phyloP scores from a whole-genome alignment of 2,113 vertebrate species.

The Polypterus senegalus region DNA sequence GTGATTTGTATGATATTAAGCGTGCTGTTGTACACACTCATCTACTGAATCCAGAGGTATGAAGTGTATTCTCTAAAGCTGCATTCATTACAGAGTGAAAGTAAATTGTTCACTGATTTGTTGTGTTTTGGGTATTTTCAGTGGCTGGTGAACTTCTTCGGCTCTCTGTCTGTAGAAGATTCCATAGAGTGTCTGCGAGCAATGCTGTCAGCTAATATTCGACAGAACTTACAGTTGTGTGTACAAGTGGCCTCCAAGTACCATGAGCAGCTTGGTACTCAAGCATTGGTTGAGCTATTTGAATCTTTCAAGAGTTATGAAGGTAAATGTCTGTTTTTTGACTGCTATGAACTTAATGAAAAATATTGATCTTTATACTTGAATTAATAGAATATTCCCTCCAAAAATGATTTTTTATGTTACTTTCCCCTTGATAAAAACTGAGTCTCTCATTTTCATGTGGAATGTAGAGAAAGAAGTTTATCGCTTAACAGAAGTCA shows the following conservation, averaged over 20 bases:
- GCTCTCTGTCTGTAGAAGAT: conserved; percentile 77
- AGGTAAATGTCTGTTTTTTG: conserved; percentile 44
- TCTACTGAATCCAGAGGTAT: conserved; percentile 72
- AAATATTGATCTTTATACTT: too few relatives aligned
- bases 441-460: too few relatives aligned
- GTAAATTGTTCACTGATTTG: not conserved
- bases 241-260: conserved; percentile 86
- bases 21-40: conserved; percentile 81
- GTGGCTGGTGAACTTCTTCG: conserved; percentile 87
- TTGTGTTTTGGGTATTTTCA: conserved; percentile 25
- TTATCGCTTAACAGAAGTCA: too few relatives aligned
- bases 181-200: conserved; percentile 77
- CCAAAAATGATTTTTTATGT: too few relatives aligned
- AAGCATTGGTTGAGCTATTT: conserved; percentile 77
- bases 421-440: too few relatives aligned
- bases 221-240: conserved; percentile 80
- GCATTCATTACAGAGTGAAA: not conserved
- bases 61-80: not conserved
- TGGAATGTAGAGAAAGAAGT: too few relatives aligned
- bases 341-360: too few relatives aligned
- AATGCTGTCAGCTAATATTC: conserved; percentile 76
- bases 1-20: conserved; percentile 76
- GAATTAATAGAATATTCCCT: too few relatives aligned
- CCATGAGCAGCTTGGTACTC: conserved; percentile 78
- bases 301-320: conserved; percentile 89